Conservation (phyloP, 2,113 vertebrate genomes). For the Porphyrio hochstetteri region DNA sequence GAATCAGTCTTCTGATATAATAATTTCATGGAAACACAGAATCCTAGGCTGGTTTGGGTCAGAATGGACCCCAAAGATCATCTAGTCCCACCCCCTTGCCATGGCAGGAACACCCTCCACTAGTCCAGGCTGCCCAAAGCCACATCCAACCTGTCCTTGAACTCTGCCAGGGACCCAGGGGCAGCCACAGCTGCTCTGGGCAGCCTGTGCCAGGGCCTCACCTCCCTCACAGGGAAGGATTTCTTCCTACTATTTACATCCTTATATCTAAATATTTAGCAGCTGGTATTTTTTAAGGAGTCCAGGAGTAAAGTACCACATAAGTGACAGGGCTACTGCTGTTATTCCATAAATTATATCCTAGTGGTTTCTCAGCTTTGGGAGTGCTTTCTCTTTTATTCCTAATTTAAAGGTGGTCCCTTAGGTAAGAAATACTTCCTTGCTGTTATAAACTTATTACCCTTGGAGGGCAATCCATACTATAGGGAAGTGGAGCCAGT, state of each 20-base stretch:
- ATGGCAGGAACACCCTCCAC: too few relatives aligned
- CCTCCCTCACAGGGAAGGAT: too few relatives aligned
- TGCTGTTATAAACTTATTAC: neutral
- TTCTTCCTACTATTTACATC: too few relatives aligned
- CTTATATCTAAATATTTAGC: neutral
- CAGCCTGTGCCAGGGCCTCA: too few relatives aligned
- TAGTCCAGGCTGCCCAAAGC: too few relatives aligned
- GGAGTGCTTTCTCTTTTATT: neutral
- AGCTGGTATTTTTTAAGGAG: neutral
- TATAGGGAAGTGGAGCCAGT: neutral
- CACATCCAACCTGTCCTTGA: too few relatives aligned
- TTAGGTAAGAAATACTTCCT: neutral
- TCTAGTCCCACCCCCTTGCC: too few relatives aligned
- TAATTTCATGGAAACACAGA: neutral
- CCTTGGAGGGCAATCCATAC: neutral
- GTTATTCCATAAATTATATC: neutral
- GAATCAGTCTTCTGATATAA: neutral
- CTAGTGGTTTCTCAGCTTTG: neutral
- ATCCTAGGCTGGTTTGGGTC: too few relatives aligned
- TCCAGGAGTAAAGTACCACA: neutral
- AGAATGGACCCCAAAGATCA: too few relatives aligned
- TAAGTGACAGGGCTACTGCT: neutral
- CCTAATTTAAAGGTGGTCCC: neutral
- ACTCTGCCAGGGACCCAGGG: too few relatives aligned
- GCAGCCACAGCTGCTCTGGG: too few relatives aligned